Base-by-base conservation (phyloP, 2,888 invertebrate species). In the Heliothis peltigera region DNA sequence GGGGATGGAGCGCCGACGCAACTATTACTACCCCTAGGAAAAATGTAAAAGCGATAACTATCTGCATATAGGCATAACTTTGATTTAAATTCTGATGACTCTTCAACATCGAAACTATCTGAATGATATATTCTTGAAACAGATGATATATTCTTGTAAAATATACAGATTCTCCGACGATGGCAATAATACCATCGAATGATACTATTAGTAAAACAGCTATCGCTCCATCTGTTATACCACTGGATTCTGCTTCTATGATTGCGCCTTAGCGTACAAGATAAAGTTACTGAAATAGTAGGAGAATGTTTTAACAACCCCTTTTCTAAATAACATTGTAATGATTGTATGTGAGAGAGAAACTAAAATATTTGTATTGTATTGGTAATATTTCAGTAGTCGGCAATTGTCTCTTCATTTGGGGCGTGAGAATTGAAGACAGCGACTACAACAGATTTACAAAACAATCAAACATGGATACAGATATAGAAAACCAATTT, bases 21-120 rank as follows among this genome's bases (percentile, higher is more conserved):
- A 64, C 59, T 44, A 59, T 46, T 66, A 43, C 39, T 51, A 49
- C 57, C 46, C 59, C 59, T 25, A 52, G 48, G 62, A 61, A 59
- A 70, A 63, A 65, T 28, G 19, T 35, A 56, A n/a, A 64, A 67
- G 60, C 35, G 44, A 49, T 8, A 56, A 58, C 61, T 51, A 44
- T 17, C 32, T 32, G 32, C 8, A 32, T 32, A 32, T 3, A 67
- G 60, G 22, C 46, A 49, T 8, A 56, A 58, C 46, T 46, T 21
- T 46, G 6, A 22, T 21, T 46, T 46, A 15, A 15, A 15, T 15
- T 15, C 18, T 15, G 12, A 18, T 46, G 39, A 15, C 15, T n/a
- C 2, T 39, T 39, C 39, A 39, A 39, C 39, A n/a, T 39, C 1
- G n/a, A n/a, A 15, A 39, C 39, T 15, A 32, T 32, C 15, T 15